These are phyloP conservation scores for Masticophis lateralis DNA, from an alignment of 2,797 vertebrate species.

Conservation along the genomic window DNA sequence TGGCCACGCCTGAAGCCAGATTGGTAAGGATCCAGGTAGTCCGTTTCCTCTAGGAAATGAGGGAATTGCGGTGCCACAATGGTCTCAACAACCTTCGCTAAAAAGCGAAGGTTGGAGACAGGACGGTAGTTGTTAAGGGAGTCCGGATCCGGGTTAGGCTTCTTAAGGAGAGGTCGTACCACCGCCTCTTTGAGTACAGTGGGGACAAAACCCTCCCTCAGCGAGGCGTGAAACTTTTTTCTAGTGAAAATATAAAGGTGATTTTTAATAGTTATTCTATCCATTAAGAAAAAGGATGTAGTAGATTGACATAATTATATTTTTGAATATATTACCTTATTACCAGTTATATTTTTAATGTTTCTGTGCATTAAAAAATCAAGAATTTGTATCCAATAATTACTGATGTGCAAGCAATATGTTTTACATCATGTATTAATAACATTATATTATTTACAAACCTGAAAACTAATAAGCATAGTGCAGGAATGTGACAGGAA, in stretches of 20 bases:
- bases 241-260: background rate
- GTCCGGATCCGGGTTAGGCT: too few species aligned
- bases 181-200: too few species aligned
- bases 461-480: background rate
- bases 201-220: too few species aligned
- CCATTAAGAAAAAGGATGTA: background rate
- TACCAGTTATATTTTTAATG: background rate
- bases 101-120: too few species aligned
- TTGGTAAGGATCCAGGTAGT: too few species aligned
- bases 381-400: background rate
- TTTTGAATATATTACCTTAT: background rate
- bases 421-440: background rate
- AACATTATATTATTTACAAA: background rate
- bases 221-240: background rate
- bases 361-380: background rate
- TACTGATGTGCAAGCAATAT: background rate
- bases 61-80: too few species aligned
- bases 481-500: background rate
- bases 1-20: too few species aligned
- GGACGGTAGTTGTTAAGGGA: too few species aligned
- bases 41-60: too few species aligned
- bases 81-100: too few species aligned
- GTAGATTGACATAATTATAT: background rate
- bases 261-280: background rate
- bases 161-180: too few species aligned